Evolutionary conservation across 2,797 vertebrate genomes (phyloP), one percentile per base, ranked within the genome.

Genomic region (Tiaroga cobitis): DNA sequence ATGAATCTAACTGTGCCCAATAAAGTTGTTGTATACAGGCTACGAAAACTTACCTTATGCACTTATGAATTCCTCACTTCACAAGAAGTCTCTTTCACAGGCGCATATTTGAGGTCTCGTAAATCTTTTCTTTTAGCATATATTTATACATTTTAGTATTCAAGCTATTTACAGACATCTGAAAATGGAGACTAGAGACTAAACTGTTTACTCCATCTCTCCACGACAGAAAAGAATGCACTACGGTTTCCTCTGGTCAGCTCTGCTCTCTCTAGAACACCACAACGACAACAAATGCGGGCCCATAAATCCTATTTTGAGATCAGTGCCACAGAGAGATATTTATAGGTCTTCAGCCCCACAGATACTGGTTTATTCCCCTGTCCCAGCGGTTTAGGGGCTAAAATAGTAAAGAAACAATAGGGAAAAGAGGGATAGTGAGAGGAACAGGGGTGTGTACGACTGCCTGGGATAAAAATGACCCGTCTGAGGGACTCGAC

Each of bases 401-500:
- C 51, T 82, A 87, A 89, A 88, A 88, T 80, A 86, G 86, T 61
- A 77, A 56, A 72, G 82, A 65, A 68, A 91, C 87, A 91, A 88
- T 82, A 26, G 24, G 41, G 26, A 76, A 80, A 68, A 39, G 43
- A 83, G 68, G 34, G 41, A 56, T n/a, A 80, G 54, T 65, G 65
- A 84, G 34, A 82, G 29, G 32, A 87, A 56, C 51, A 73, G 46
- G 54, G 65, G 74, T 78, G 72, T 59, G 83, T 86, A 21, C 21
- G 21, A 77, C 67, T 77, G 76, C 77, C 65, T n/a, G 72, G 9
- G 61, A 73, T 85, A 77, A 77, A 77, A 86, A 77, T 70, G 82
- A 32, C 68, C 67, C 49, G 81, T 80, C 83, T 87, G 77, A 77
- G 56, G 73, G 39, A 85, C 49, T 46, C 18, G 4, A n/a, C 80